phyloP scores from a whole-genome alignment of 2,113 vertebrate species.

The Gallinago paraguaiae region DNA sequence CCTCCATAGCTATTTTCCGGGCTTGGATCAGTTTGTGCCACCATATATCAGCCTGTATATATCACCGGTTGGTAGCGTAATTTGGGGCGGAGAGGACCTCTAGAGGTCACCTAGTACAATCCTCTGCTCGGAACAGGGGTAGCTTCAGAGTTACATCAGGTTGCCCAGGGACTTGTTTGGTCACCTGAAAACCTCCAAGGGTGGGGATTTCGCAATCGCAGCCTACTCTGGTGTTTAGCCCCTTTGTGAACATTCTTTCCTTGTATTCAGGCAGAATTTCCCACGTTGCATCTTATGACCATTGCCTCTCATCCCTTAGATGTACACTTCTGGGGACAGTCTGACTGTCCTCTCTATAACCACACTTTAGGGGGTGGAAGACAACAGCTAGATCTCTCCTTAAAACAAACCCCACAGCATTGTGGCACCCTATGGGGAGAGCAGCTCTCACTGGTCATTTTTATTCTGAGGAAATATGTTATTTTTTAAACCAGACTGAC shows the following conservation, averaged over 20 bases:
- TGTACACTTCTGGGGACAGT: background rate
- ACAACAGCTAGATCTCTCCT: background rate
- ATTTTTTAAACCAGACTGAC: background rate
- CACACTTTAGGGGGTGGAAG: background rate
- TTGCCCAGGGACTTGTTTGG: background rate
- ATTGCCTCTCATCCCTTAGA: background rate
- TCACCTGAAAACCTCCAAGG: background rate
- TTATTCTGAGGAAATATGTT: background rate
- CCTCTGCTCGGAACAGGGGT: background rate
- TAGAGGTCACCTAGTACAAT: background rate
- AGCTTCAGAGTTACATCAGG: background rate
- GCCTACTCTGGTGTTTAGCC: background rate
- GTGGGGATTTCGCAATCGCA: background rate
- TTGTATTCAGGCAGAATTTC: background rate
- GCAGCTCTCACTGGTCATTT: background rate
- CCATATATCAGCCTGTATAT: background rate
- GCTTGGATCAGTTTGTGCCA: background rate
- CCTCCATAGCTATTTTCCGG: background rate
- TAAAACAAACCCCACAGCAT: background rate
- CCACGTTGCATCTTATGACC: background rate
- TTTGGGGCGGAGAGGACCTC: background rate
- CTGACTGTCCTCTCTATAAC: background rate
- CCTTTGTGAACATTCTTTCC: background rate
- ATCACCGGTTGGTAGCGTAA: accelerated
- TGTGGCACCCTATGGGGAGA: background rate